phyloP scores from a whole-genome alignment of 2,797 vertebrate species.

The Myotis vivesi region DNA sequence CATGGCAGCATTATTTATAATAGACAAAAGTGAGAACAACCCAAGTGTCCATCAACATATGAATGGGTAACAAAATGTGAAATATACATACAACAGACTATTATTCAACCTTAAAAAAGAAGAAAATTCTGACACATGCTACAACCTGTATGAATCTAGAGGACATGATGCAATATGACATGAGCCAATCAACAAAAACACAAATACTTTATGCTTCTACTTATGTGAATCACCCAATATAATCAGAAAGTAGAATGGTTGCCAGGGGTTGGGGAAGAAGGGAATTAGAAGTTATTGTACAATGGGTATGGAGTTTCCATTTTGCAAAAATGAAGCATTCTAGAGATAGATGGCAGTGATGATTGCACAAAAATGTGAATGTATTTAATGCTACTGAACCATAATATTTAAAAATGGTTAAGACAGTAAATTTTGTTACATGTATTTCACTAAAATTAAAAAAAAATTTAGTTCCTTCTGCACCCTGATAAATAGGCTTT shows the following conservation, averaged over 20 bases:
- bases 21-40: not conserved
- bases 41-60: not conserved
- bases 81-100: not conserved
- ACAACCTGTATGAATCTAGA: not conserved
- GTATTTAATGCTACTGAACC: not conserved
- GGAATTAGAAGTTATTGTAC: not conserved
- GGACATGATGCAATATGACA: not conserved
- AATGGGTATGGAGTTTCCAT: not conserved
- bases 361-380: not conserved
- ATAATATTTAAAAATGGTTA: not conserved
- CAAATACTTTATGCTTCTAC: not conserved
- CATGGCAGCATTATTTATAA: not conserved
- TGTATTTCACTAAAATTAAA: not conserved
- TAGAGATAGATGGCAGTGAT: not conserved
- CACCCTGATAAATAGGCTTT: not conserved
- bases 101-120: not conserved
- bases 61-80: not conserved
- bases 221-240: not conserved
- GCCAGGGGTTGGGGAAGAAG: not conserved
- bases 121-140: not conserved
- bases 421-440: not conserved
- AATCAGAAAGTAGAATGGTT: not conserved
- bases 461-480: not conserved
- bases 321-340: not conserved
- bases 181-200: not conserved